These are phyloP conservation scores for Argyra leucocephala DNA, from an alignment of 2,888 invertebrate species.

Conservation along the genomic window DNA sequence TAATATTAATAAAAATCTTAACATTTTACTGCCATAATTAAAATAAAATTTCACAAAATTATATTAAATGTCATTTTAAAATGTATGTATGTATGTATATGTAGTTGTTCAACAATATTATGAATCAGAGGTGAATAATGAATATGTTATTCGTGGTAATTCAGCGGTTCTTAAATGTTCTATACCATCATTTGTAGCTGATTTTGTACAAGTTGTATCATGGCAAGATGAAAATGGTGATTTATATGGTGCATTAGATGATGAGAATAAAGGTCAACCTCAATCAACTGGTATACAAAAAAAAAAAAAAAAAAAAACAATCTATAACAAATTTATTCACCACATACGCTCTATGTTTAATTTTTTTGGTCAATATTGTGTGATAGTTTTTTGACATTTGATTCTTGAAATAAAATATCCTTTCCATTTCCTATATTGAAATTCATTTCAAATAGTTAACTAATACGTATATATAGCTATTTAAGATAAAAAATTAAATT, in stretches of 20 bases:
- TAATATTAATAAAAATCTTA: too few relatives aligned
- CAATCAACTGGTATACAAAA: neutral
- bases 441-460: too few relatives aligned
- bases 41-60: too few relatives aligned
- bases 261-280: conserved; percentile 30
- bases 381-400: conserved; percentile 13
- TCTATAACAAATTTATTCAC: neutral
- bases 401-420: neutral
- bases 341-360: conserved; percentile 8
- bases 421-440: neutral
- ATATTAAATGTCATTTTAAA: too few relatives aligned
- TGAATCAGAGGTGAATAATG: conserved; percentile 62
- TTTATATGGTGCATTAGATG: conserved; percentile 38
- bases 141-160: conserved; percentile 65
- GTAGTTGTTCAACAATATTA: conserved; percentile 62
- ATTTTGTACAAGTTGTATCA: conserved; percentile 60
- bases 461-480: too few relatives aligned
- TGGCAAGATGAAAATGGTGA: conserved; percentile 55
- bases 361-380: conserved; percentile 11
- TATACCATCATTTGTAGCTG: conserved; percentile 64
- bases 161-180: conserved; percentile 63
- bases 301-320: neutral
- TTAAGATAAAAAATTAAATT: too few relatives aligned
- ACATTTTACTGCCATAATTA: too few relatives aligned
- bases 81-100: too few relatives aligned